Evolutionary conservation across 1,140 invertebrate species (phyloP), one percentile per base, ranked within the genome.

Genomic region (Lethrus apterus): DNA sequence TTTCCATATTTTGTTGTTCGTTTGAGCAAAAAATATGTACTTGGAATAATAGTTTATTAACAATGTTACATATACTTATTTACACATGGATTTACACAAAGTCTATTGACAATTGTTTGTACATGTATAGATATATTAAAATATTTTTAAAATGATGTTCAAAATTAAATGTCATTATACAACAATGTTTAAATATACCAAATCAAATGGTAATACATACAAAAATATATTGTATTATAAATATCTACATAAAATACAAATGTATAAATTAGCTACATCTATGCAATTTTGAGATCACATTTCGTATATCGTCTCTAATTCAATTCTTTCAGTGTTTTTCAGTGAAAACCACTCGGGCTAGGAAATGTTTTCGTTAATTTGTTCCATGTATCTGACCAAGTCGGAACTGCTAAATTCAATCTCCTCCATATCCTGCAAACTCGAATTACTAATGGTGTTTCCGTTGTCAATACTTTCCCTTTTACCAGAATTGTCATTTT

Each of bases 361-460:
- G 17, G 38, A 60, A 24, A 61, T 55, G 47, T 72, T 63, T 33
- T 64, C 60, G 44, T 82, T 81, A 9, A 81, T 63, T 64, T 81
- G 71, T 13, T 75, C 74, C 74, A 83, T 77, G 51, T 76, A 79
- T 4, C 68, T 72, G 1, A 77, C 75, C 32, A 83, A 59, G 63
- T 84, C 82, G 20, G 74, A 65, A 11, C 76, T 76, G 2, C 70
- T 78, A 47, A 79, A 77, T 51, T 84, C 82, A 10, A 73, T 74
- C 46, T 81, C 76, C 32, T 78, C 77, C 36, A 80, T 59, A 58
- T 84, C 81, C 44, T 83, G 77, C 2, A 84, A 66, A 57, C 80
- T 84, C 4, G 79, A 82, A 64, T 84, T 84, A 52, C 79, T 82
- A 40, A 84, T 84, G 19, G 76, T 80, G 32, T 72, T 68, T 0